A percentile compares a stretch with the other conserved stretches of the same genome.
Evolutionary conservation across 2,113 vertebrate genomes (phyloP).

Genomic region (Brachypteracias leptosomus): DNA sequence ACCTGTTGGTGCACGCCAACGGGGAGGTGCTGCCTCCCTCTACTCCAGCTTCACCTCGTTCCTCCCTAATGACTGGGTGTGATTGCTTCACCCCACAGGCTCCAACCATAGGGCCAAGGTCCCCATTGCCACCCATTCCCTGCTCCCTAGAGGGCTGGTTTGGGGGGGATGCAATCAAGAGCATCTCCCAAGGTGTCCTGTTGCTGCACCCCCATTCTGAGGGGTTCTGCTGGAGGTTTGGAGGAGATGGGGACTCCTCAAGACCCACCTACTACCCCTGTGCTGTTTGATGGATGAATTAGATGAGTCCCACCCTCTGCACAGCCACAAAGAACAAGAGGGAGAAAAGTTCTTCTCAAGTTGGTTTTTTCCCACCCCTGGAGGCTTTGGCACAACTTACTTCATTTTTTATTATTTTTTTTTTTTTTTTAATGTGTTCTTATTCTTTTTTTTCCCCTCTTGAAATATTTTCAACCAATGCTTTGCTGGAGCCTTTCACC

Average conservation of each 20-base stretch:
- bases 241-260: not conserved
- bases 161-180: rapidly evolving
- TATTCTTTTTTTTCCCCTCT: not conserved
- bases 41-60: not conserved
- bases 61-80: not conserved
- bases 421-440: not conserved
- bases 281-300: no score
- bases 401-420: not conserved
- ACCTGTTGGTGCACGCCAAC: not conserved
- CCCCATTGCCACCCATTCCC: not conserved
- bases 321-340: not conserved
- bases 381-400: not conserved
- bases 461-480: slow-evolving; percentile 15
- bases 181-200: rapidly evolving
- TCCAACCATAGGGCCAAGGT: rapidly evolving
- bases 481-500: not conserved
- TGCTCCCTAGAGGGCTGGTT: not conserved
- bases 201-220: not conserved
- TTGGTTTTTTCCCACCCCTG: not conserved
- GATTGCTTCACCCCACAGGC: slow-evolving; percentile 21
- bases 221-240: not conserved
- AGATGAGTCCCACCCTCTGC: not conserved
- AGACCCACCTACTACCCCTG: not conserved
- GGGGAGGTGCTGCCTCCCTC: not conserved
- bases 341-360: not conserved